These are phyloP conservation scores for Sminthurides aquaticus DNA, from an alignment of 2,888 invertebrate genomes.

Conservation along the genomic window DNA sequence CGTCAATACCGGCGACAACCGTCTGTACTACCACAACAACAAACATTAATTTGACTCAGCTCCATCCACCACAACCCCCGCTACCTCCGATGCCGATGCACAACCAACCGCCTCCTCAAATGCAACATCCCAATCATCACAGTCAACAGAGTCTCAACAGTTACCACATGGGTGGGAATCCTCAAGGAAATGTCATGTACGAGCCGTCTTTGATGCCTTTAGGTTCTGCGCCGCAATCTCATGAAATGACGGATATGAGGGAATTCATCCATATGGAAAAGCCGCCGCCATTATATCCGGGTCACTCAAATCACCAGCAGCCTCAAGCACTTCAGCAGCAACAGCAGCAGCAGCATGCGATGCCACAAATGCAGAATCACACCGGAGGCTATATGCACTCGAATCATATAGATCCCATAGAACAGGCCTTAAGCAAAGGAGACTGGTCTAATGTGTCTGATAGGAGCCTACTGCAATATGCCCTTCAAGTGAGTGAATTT, in stretches of 20 bases:
- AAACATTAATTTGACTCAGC: conserved; percentile 29
- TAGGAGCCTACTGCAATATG: conserved; percentile 42
- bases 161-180: conserved; percentile 39
- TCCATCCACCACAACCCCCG: conserved; percentile 34
- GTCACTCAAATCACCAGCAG: conserved; percentile 28
- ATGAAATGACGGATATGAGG: conserved; percentile 40
- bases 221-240: conserved; percentile 32
- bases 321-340: conserved; percentile 22
- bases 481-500: conserved; percentile 36
- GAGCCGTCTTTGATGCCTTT: conserved; percentile 34
- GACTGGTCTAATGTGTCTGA: conserved; percentile 43
- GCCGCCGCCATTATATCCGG: conserved; percentile 42
- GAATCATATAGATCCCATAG: conserved; percentile 41
- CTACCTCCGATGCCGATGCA: conserved; percentile 12
- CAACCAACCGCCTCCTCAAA: conserved; percentile 15
- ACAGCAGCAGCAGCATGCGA: conserved; percentile 33
- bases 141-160: conserved; percentile 35
- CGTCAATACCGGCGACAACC: background rate
- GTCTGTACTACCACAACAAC: conserved; percentile 23
- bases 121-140: conserved; percentile 32
- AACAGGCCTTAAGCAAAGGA: conserved; percentile 41
- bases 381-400: conserved; percentile 34
- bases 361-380: conserved; percentile 30
- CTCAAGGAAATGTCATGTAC: conserved; percentile 37
- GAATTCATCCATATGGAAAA: conserved; percentile 43